These are phyloP conservation scores for Netelia fuscicornis DNA, from an alignment of 2,888 invertebrate genomes.

Conservation along the genomic window DNA sequence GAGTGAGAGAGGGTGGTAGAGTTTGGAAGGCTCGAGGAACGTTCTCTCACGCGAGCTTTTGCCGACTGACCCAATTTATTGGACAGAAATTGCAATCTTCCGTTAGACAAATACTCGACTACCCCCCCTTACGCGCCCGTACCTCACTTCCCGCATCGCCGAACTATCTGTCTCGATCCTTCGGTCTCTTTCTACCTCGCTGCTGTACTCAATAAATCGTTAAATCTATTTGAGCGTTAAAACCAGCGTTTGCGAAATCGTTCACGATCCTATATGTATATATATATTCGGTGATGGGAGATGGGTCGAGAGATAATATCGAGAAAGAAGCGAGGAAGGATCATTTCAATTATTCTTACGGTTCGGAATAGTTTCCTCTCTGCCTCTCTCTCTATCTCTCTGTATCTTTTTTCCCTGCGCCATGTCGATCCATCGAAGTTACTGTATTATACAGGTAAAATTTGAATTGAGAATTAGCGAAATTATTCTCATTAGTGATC, in stretches of 20 bases:
- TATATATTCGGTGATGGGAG: neutral
- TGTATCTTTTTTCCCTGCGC: neutral
- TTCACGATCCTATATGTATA: constrained; percentile 15
- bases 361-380: neutral
- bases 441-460: neutral
- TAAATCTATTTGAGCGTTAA: constrained; percentile 30
- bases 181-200: neutral
- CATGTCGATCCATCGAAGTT: neutral
- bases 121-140: neutral
- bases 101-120: constrained; percentile 53
- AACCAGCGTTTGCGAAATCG: constrained; percentile 19
- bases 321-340: neutral
- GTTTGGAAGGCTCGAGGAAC: constrained; percentile 36
- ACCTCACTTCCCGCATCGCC: constrained; percentile 12
- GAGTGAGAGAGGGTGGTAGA: constrained; percentile 18
- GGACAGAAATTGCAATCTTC: constrained; percentile 65
- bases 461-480: neutral
- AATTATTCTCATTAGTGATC: too few relatives aligned
- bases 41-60: constrained; percentile 56
- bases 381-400: neutral
- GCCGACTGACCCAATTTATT: constrained; percentile 66
- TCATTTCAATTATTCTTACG: constrained; percentile 21
- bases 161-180: neutral
- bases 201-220: constrained; percentile 25
- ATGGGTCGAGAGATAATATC: constrained; percentile 13